Evolutionary conservation across 64 coral and sea anemone species (phyloP).

Genomic region (Pachyseris speciosa): DNA sequence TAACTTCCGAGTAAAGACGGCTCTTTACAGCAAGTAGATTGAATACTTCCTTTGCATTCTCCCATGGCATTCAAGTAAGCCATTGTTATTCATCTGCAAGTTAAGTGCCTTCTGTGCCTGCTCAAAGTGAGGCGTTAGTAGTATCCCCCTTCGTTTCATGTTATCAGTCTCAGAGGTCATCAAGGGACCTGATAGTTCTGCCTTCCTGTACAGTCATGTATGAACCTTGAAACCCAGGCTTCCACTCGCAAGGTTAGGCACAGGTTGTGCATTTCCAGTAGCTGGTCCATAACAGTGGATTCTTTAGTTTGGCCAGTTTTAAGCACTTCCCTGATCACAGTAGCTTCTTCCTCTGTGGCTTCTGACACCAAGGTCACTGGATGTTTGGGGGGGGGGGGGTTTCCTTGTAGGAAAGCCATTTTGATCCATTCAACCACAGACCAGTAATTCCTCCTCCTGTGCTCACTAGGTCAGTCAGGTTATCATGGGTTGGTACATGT

Average conservation of each 20-base stretch:
- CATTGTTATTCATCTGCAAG: background rate
- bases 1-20: constrained; percentile 12
- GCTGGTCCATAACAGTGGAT: background rate
- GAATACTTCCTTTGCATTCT: constrained; percentile 54
- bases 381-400: background rate
- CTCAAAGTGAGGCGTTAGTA: background rate
- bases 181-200: background rate
- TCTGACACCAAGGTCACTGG: background rate
- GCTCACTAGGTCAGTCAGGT: constrained; percentile 28
- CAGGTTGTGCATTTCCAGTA: constrained; percentile 4
- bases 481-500: constrained; percentile 33
- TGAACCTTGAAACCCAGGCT: background rate
- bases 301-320: background rate
- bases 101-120: constrained; percentile 21
- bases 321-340: constrained; percentile 28
- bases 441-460: background rate
- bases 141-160: background rate
- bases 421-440: background rate
- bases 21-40: constrained; percentile 24
- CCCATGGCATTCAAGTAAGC: constrained; percentile 50
- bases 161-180: background rate
- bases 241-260: background rate
- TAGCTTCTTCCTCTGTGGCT: constrained; percentile 9
- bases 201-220: background rate
- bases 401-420: background rate